Evolutionary conservation across 37 sponge, comb jelly and placozoan species (phyloP).

Genomic region (Bolinopsis microptera): DNA sequence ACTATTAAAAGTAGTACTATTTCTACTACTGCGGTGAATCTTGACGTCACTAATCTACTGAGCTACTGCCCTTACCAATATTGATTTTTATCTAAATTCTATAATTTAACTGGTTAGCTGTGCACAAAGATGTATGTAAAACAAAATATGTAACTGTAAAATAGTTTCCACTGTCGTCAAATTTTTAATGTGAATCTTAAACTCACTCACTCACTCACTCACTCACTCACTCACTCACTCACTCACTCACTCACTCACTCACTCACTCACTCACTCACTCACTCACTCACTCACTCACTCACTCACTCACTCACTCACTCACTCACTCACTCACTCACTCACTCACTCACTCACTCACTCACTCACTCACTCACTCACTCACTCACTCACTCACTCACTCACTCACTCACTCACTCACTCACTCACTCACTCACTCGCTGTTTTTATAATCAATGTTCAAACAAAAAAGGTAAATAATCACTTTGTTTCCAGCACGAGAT

Average conservation of each 20-base stretch:
- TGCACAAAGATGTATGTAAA: no score
- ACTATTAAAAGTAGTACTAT: no score
- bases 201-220: conserved; percentile 62
- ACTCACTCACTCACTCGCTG: conserved; percentile 40
- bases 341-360: conserved; percentile 66
- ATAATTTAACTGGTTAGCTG: no score
- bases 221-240: conserved; percentile 63
- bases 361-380: conserved; percentile 68
- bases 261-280: conserved; percentile 64
- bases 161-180: no score
- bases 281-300: conserved; percentile 49
- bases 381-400: conserved; percentile 68
- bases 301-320: conserved; percentile 52
- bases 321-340: conserved; percentile 62
- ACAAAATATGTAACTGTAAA: no score
- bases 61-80: no score
- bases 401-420: conserved; percentile 67
- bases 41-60: no score
- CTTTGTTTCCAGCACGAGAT: conserved; percentile 38
- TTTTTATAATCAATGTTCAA: no score
- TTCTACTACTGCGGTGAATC: no score
- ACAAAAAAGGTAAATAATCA: no score
- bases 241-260: conserved; percentile 66
- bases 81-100: no score
- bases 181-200: no score